Evolutionary conservation across 2,113 vertebrate species (phyloP), one percentile per base, ranked within the genome.

Genomic region (Mola mola): DNA sequence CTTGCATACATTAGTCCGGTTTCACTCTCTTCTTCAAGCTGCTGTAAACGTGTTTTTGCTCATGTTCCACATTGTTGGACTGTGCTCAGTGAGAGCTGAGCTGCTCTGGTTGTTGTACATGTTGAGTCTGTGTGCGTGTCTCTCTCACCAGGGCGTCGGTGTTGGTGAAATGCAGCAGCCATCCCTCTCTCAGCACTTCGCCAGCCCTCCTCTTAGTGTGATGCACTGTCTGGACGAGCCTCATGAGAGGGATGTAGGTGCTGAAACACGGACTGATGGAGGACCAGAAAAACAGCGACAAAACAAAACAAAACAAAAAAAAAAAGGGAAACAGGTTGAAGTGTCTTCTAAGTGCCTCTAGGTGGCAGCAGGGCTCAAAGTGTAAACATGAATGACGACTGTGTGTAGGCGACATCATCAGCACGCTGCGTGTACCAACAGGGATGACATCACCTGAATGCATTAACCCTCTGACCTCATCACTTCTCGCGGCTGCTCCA

Each of bases 191-290:
- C 38, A 92, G 50, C 28, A 89, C 78, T 2, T 65, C 73, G 1
- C 80, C 89, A 2, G 15, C 56, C 49, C 75, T 77, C 17, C 79
- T 84, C 66, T 91, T 93, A 5, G 37, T 66, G 60, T 92, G 91
- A 36, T 79, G 82, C 29, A 91, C 73, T 4, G 91, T 90, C 71
- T 93, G 92, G 12, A 92, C 83, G 8, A 92, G 79, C 40, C 92
- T 75, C 91, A 92, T 93, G 77, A 92, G 67, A 2, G 92, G 91
- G 59, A 93, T 91, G 82, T 90, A 72, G 79, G 65, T 92, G 87
- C 88, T 90, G 82, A 90, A 92, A 42, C 86, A 91, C 0, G 87
- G 87, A 43, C 92, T 90, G 78, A 17, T 0, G 47, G 44, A 29
- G 3, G 9, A 52, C 21, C 0, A 0, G 9, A 31, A 5, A 20